These are phyloP conservation scores for Goniozus legneri DNA, from an alignment of 1,140 invertebrate genomes.

Conservation along the genomic window DNA sequence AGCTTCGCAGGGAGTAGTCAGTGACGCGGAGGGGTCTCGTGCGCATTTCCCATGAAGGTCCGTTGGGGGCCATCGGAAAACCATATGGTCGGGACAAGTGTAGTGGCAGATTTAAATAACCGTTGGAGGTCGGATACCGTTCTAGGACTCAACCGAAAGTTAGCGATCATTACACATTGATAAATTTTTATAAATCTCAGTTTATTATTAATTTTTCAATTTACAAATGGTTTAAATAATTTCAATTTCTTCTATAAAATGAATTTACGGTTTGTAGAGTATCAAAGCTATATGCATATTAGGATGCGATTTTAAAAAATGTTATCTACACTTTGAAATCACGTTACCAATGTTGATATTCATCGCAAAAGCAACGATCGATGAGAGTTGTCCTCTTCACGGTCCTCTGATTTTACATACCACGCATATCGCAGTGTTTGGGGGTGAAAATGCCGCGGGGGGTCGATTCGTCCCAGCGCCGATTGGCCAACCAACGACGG, in stretches of 20 bases:
- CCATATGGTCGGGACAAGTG: slow-evolving; percentile 51
- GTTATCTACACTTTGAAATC: too few species aligned
- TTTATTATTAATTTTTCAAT: too few species aligned
- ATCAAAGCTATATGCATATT: too few species aligned
- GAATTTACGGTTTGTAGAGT: too few species aligned
- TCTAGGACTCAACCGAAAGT: too few species aligned
- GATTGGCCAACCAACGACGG: slow-evolving; percentile 35
- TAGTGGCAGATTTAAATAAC: slow-evolving; percentile 55
- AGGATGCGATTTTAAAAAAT: too few species aligned
- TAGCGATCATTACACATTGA: too few species aligned
- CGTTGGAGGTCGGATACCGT: slow-evolving; percentile 37
- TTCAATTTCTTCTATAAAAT: too few species aligned
- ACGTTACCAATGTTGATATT: too few species aligned
- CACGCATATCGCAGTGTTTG: slow-evolving; percentile 35
- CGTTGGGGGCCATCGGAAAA: slow-evolving; percentile 47
- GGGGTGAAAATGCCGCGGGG: slow-evolving; percentile 31
- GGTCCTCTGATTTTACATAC: slow-evolving; percentile 44
- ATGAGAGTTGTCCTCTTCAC: slow-evolving; percentile 9
- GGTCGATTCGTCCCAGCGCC: slow-evolving; percentile 21
- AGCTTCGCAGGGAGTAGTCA: slow-evolving; percentile 23
- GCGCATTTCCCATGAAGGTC: slow-evolving; percentile 53
- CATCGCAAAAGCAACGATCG: too few species aligned
- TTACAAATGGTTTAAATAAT: too few species aligned
- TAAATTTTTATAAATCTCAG: too few species aligned
- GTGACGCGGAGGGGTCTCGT: slow-evolving; percentile 34